Percentiles rank a stretch among this genome's conserved stretches.
phyloP scores from a whole-genome alignment of 1,140 invertebrate genomes.

The Wiebesia pumilae region DNA sequence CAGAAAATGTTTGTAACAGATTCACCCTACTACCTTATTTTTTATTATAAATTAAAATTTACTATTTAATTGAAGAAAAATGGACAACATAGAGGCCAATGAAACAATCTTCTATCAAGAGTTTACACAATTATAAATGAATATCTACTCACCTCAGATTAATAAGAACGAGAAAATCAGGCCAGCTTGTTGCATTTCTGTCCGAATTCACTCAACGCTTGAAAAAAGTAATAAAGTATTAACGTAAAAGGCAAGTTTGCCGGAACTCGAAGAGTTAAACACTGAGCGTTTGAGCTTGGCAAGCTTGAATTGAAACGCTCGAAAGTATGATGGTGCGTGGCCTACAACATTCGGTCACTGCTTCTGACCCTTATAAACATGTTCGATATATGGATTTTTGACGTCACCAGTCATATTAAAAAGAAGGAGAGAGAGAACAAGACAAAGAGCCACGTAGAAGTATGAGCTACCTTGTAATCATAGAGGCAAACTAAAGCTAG shows the following conservation, averaged over 20 bases:
- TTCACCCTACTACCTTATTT: neutral
- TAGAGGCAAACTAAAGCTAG: neutral
- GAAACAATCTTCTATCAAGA: neutral
- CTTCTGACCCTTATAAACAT: slow-evolving; percentile 68
- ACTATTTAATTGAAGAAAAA: neutral
- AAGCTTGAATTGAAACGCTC: slow-evolving; percentile 5
- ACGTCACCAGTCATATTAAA: slow-evolving; percentile 24
- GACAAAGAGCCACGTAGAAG: neutral
- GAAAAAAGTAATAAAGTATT: neutral
- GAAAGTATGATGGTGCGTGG: slow-evolving; percentile 8
- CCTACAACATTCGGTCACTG: slow-evolving; percentile 49
- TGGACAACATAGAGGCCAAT: neutral
- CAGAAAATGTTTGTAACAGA: neutral
- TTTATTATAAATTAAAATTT: neutral
- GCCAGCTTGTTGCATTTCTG: slow-evolving; percentile 37
- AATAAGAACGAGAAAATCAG: neutral
- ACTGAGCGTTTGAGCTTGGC: neutral
- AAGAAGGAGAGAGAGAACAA: neutral
- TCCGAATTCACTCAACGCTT: neutral
- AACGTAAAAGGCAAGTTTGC: neutral
- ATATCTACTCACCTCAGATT: slow-evolving; percentile 40
- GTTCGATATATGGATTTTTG: slow-evolving; percentile 70
- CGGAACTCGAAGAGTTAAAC: neutral
- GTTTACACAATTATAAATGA: neutral
- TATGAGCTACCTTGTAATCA: neutral